Evolutionary conservation across 2,888 invertebrate species (phyloP), one percentile per base, ranked within the genome.

Genomic region (Drosophila infuscata): DNA sequence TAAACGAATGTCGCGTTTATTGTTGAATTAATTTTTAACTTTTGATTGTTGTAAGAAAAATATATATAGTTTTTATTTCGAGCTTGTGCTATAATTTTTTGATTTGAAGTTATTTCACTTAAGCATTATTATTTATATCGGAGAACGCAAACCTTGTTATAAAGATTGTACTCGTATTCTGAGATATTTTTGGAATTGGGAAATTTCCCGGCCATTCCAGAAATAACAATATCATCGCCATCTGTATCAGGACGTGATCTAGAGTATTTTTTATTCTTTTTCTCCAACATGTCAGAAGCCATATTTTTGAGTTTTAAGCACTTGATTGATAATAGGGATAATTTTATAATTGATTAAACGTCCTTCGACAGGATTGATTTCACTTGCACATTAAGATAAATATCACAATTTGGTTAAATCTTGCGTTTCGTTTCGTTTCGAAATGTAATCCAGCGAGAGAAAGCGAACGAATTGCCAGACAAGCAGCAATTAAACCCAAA

Each of bases 171-270:
- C 79, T 92, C 93, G 66, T 96, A 95, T 90, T 96, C 95, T 46
- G 93, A 91, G 48, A 96, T 93, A 90, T 94, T 95, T 56, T 94
- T 94, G 0, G 95, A 95, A 82, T 95, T 95, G 1, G 96, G 96
- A 83, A 96, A 95, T 71, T 95, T 92, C 30, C 95, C 95, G 1
- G 95, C 92, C 87, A 95, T 94, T 38, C 95, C 95, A 61, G 94
- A 93, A 56, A 95, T 94, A 12, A 95, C 95, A 66, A 95, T 92
- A 78, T 94, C 94, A 78, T 94, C 94, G 3, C 93, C 94, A 56
- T 92, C 92, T 30, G 92, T 86, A n/a, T 93, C 92, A 2, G 92
- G 91, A 64, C 65, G 87, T n/a, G 89, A 66, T 70, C 93, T 79
- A 0, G 92, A 92, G 62, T 77, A 89, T 62, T 91, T 92, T 70